These are phyloP conservation scores for Lagopus muta DNA, from an alignment of 2,113 vertebrate genomes.

Conservation along the genomic window DNA sequence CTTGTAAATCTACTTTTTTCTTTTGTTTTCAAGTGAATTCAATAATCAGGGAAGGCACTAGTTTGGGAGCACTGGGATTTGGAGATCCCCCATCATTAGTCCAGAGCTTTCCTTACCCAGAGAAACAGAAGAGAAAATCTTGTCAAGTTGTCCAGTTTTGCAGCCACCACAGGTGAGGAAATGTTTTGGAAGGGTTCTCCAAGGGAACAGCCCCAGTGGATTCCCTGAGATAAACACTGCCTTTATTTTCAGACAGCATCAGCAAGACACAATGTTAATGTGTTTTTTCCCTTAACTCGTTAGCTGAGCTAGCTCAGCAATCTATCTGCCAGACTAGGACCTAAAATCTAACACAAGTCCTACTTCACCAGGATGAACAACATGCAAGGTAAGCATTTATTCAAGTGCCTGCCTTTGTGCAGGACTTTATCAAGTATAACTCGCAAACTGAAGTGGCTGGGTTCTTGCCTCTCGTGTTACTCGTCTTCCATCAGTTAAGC, in stretches of 20 bases:
- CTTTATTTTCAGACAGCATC: constrained; percentile 37
- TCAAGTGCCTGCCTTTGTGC: neutral
- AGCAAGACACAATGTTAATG: neutral
- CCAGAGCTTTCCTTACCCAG: neutral
- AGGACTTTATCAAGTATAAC: neutral
- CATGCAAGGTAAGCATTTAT: neutral
- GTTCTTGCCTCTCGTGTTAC: neutral
- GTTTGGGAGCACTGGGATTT: constrained; percentile 39
- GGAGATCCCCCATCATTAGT: neutral
- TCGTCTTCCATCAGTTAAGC: neutral
- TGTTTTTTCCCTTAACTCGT: neutral
- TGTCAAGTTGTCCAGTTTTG: neutral
- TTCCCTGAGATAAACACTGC: neutral
- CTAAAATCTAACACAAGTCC: neutral
- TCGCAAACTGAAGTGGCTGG: neutral
- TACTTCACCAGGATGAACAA: neutral
- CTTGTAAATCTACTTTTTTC: constrained; percentile 61
- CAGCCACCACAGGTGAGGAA: constrained; percentile 23
- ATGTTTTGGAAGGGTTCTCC: constrained; percentile 11
- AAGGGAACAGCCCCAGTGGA: constrained; percentile 1
- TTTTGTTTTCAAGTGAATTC: constrained; percentile 60
- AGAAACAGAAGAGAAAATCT: constrained; percentile 20
- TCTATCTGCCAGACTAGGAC: neutral
- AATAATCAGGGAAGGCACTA: constrained; percentile 25
- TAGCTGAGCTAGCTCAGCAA: constrained; percentile 41